Percentiles rank a stretch among this genome's conserved stretches.
These are phyloP conservation scores for Hypsibius dujardini DNA, from an alignment of 1,140 invertebrate genomes.

Conservation along the genomic window DNA sequence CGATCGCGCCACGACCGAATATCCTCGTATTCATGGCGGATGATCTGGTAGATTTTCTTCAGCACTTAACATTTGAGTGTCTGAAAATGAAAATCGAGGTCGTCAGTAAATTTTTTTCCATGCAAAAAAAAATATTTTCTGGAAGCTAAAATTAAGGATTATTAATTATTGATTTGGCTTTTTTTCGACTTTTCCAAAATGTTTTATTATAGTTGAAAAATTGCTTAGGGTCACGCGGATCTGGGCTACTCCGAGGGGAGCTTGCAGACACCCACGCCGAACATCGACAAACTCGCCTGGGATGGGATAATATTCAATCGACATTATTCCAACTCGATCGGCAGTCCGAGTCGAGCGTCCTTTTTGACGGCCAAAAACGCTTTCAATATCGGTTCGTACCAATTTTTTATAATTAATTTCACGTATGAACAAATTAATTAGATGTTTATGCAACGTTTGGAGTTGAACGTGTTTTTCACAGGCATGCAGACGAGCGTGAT, in stretches of 20 bases:
- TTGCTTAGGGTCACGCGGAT: slow-evolving; percentile 15
- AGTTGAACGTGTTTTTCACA: neutral
- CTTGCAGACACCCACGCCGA: slow-evolving; percentile 7
- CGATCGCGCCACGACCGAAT: neutral
- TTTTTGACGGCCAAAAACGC: slow-evolving; percentile 10
- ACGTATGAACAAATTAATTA: neutral
- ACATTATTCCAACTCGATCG: neutral
- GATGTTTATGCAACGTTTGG: neutral
- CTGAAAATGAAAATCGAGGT: too few relatives aligned
- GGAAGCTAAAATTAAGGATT: too few relatives aligned
- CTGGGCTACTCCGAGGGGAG: neutral
- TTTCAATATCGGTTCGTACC: neutral
- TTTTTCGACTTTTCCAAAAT: too few relatives aligned
- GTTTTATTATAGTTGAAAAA: too few relatives aligned
- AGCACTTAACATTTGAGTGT: neutral
- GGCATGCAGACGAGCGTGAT: neutral
- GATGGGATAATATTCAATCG: slow-evolving; percentile 10
- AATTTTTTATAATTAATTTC: neutral
- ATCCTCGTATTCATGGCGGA: slow-evolving; percentile 8
- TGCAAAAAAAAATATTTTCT: too few relatives aligned
- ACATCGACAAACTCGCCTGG: slow-evolving; percentile 13
- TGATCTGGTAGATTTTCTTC: slow-evolving; percentile 8
- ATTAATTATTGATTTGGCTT: too few relatives aligned
- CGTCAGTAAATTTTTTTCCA: too few relatives aligned
- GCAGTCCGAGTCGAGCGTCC: neutral